These are phyloP conservation scores for Cairina moschata DNA, from an alignment of 2,113 vertebrate species.

Conservation along the genomic window DNA sequence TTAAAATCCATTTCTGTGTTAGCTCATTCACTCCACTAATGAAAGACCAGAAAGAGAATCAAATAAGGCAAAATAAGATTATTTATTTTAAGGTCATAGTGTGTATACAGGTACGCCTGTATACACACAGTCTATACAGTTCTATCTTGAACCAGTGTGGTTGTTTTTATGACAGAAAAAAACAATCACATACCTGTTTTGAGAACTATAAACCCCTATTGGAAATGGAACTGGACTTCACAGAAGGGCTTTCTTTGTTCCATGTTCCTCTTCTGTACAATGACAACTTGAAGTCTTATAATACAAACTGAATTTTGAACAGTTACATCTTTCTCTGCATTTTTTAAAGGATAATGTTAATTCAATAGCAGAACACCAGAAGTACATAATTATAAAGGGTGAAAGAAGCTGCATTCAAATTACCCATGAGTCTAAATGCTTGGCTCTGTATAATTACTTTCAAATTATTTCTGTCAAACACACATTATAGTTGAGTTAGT, in stretches of 20 bases:
- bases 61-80: background rate
- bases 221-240: background rate
- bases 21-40: background rate
- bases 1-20: background rate
- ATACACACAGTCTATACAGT: background rate
- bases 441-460: conserved; percentile 59
- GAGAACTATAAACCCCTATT: background rate
- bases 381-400: conserved; percentile 52
- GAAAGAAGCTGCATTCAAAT: conserved; percentile 66
- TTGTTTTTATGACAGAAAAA: background rate
- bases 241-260: background rate
- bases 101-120: background rate
- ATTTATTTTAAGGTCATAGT: background rate
- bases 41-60: background rate
- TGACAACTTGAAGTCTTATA: background rate
- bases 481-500: conserved; percentile 44
- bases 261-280: background rate
- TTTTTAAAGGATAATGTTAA: conserved; percentile 42
- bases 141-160: background rate
- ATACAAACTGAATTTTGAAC: conserved; percentile 25
- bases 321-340: conserved; percentile 20
- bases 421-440: conserved; percentile 61
- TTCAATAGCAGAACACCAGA: conserved; percentile 24
- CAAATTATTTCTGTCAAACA: conserved; percentile 70
- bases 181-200: background rate